A percentile compares a stretch with the other conserved stretches of the same genome.
Evolutionary conservation across 2,797 vertebrate genomes (phyloP).

Genomic region (Silurus aristotelis): DNA sequence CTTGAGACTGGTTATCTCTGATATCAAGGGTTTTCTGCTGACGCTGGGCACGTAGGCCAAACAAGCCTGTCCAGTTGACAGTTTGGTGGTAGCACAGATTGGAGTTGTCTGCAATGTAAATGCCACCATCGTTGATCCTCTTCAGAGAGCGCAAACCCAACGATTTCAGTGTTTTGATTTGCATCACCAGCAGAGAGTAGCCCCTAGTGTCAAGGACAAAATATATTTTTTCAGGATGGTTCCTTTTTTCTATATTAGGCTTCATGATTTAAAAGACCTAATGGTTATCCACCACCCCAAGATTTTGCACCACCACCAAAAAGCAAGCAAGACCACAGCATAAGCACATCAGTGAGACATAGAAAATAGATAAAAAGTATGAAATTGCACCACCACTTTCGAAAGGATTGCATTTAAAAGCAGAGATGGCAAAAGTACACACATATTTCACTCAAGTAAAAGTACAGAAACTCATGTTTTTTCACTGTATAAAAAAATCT

Average conservation of each 20-base stretch:
- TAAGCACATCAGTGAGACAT: background rate
- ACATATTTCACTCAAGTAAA: no score
- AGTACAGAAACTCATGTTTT: no score
- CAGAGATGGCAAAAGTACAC: no score
- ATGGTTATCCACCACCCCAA: background rate
- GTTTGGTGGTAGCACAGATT: constrained; percentile 87
- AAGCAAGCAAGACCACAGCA: background rate
- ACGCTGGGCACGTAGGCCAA: constrained; percentile 61
- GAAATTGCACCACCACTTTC: background rate
- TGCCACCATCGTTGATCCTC: constrained; percentile 81
- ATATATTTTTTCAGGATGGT: background rate
- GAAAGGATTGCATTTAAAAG: background rate
- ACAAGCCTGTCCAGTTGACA: constrained; percentile 84
- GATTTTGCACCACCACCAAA: background rate
- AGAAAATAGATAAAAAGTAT: background rate
- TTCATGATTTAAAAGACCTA: background rate
- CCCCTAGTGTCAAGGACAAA: constrained; percentile 65
- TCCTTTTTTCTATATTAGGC: background rate
- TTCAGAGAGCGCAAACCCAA: constrained; percentile 86
- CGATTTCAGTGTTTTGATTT: constrained; percentile 81
- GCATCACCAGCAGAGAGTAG: constrained; percentile 89
- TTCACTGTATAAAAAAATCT: no score
- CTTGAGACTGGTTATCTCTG: constrained; percentile 73
- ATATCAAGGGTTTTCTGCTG: constrained; percentile 68
- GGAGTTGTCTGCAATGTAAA: constrained; percentile 88